Percentiles rank a stretch among this genome's conserved stretches.
Conservation (phyloP, 2,797 vertebrate genomes). For the Malacoctenus gilli region DNA sequence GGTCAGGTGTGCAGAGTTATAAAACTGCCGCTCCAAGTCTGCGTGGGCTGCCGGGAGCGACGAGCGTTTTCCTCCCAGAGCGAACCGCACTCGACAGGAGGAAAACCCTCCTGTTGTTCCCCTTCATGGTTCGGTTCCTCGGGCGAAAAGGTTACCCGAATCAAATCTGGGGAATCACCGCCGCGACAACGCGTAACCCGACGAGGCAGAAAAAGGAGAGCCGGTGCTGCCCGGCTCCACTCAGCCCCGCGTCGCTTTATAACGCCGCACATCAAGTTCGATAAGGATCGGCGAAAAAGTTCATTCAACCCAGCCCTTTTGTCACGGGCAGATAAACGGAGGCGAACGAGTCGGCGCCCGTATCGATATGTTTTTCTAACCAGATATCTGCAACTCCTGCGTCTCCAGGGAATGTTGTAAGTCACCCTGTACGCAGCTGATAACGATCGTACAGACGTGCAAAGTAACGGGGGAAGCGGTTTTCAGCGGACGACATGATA, state of each 20-base stretch:
- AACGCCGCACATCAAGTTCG: no score
- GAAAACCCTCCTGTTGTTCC: conserved; percentile 57
- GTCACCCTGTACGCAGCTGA: conserved; percentile 1
- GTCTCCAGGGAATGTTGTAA: background rate
- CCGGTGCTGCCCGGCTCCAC: background rate
- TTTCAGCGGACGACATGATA: conserved; percentile 19
- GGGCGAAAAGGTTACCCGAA: conserved; percentile 45
- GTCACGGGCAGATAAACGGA: conserved; percentile 48
- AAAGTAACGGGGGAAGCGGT: background rate
- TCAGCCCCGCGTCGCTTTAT: no score
- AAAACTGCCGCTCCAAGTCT: conserved; percentile 53
- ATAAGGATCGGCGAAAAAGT: conserved; percentile 58
- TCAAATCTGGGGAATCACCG: conserved; percentile 28
- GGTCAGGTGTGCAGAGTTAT: conserved; percentile 60
- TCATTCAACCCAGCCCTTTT: conserved; percentile 52
- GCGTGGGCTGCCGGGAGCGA: conserved; percentile 53
- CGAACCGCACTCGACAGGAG: conserved; percentile 66
- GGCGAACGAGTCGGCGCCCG: conserved; percentile 32
- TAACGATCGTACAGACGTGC: conserved; percentile 4
- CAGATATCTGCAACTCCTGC: background rate
- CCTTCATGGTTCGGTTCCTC: conserved; percentile 27
- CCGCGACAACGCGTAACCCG: conserved; percentile 21
- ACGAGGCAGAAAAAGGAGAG: background rate
- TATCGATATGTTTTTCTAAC: conserved; percentile 7
- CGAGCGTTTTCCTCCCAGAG: conserved; percentile 36